phyloP scores from a whole-genome alignment of 2,113 vertebrate genomes.

The Rhizomys pruinosus region DNA sequence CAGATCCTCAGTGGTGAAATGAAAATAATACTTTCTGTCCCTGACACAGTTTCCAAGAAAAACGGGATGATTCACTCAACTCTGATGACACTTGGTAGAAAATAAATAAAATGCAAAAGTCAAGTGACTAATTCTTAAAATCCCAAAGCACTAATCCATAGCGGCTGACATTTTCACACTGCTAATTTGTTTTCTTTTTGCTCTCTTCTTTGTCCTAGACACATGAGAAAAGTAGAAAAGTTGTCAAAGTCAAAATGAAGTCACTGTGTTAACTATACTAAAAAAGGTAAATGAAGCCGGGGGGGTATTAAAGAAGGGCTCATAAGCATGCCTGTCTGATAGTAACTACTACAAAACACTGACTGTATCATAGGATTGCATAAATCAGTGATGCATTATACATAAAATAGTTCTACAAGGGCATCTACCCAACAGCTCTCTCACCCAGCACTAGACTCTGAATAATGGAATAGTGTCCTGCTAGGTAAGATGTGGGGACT shows the following conservation, averaged over 20 bases:
- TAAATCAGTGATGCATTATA: neutral
- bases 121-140: constrained; percentile 65
- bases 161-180: constrained; percentile 22
- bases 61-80: constrained; percentile 54
- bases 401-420: neutral
- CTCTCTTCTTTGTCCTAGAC: constrained; percentile 9
- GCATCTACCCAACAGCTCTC: neutral
- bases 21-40: constrained; percentile 50
- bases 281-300: no score
- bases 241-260: neutral
- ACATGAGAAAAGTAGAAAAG: neutral
- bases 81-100: constrained; percentile 20
- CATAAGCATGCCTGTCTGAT: no score
- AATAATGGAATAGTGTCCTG: no score
- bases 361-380: no score
- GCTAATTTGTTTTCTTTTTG: neutral
- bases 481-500: no score
- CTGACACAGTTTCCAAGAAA: constrained; percentile 59
- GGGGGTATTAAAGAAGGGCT: no score
- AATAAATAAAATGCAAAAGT: constrained; percentile 69
- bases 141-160: neutral
- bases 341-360: no score
- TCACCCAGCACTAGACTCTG: no score
- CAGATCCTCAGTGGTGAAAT: constrained; percentile 48
- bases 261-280: no score